Conservation (phyloP, 2,888 invertebrate species). For the Amphimallon solstitiale region DNA sequence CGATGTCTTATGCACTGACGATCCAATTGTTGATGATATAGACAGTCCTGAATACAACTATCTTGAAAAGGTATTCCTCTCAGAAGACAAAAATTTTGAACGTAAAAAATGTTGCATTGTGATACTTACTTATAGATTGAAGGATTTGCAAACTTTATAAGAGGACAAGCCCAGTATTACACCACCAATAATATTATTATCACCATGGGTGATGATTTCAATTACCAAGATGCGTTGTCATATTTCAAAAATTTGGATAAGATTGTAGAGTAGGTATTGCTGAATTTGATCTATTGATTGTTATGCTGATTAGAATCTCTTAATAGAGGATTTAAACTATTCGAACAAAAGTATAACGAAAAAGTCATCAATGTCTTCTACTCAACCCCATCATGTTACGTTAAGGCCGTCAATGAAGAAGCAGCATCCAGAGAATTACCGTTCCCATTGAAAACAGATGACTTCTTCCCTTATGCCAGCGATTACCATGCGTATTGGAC, state of each 20-base stretch:
- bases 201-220: slow-evolving; percentile 94
- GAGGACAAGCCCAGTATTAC: slow-evolving; percentile 68
- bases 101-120: background rate
- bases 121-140: slow-evolving; percentile 40
- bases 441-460: slow-evolving; percentile 80
- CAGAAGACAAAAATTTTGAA: background rate
- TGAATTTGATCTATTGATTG: background rate
- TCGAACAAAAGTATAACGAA: slow-evolving; percentile 65
- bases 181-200: slow-evolving; percentile 80
- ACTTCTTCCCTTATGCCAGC: slow-evolving; percentile 91
- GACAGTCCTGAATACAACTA: slow-evolving; percentile 68
- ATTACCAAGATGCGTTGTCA: slow-evolving; percentile 79
- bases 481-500: slow-evolving; percentile 91
- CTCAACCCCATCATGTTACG: slow-evolving; percentile 85
- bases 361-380: slow-evolving; percentile 80
- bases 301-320: background rate
- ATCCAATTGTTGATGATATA: slow-evolving; percentile 68
- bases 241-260: slow-evolving; percentile 91
- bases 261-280: slow-evolving; percentile 75
- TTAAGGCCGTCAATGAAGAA: slow-evolving; percentile 78
- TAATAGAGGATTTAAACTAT: slow-evolving; percentile 52
- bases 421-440: slow-evolving; percentile 62
- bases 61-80: slow-evolving; percentile 49
- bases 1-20: slow-evolving; percentile 68
- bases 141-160: slow-evolving; percentile 69